Base-by-base conservation (phyloP, 2,113 vertebrate genomes). In the Dasyurus viverrinus region DNA sequence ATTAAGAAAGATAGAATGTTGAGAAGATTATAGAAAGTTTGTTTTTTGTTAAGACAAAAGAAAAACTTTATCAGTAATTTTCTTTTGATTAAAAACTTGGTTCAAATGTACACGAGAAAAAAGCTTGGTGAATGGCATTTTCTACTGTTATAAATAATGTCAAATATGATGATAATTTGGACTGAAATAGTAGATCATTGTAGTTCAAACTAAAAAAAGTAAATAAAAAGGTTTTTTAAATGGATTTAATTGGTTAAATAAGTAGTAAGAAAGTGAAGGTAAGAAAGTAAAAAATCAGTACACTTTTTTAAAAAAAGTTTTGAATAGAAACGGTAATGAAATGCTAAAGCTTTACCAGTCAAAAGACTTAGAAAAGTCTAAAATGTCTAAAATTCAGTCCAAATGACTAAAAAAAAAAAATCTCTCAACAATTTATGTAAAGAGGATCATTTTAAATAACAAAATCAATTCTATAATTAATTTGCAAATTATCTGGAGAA, bases 381-480 rank as follows among this genome's bases (percentile, higher is more conserved):
- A 47, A 47, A 47, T 47, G 47, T 47, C 47, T 47, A 47, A 47
- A 47, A 47, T 47, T 47, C 4, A 47, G 1, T 47, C 47, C 92
- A 96, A 96, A 94, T 92, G 47, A 91, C 92, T 95, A 76, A 96
- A 36, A 26, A 96, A 36, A 26, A 48, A 48, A 48, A 48, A 93
- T 93, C 93, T 97, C 97, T 97, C 94, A 94, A 95, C 89, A 96
- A 9, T 95, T 96, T 55, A 96, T 97, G 96, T 90, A 47, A 91
- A 95, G 97, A 97, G 96, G 92, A 8, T 95, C 96, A 96, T 2
- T 93, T 95, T 94, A 96, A 96, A 92, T 95, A 89, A 90, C 95
- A 96, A 68, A 91, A 89, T 89, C 53, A 93, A 42, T 94, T 97
- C 97, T 97, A 90, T 55, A 96, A 96, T 95, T 94, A 95, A 90